Base-by-base conservation (phyloP, 2,888 invertebrate genomes). In the Cremastinae sp. region DNA sequence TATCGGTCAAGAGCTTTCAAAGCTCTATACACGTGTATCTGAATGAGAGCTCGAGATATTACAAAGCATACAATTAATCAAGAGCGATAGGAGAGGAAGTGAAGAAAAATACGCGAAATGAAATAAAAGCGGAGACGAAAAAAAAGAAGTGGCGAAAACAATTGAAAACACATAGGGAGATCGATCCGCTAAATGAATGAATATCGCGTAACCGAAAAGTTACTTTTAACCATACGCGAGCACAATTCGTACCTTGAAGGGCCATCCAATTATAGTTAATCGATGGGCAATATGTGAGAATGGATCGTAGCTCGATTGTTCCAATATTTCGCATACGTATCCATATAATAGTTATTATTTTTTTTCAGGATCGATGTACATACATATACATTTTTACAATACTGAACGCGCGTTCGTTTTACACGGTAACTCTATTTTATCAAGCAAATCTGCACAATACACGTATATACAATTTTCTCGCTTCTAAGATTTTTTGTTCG, bases 181-280 rank as follows among this genome's bases (percentile, higher is more conserved):
- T 10, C 1, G 22, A 10, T 41, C 55, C 10, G 2, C 12, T 53
- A 49, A 35, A 20, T 5, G n/a, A 64, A n/a, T 35, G 16, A 37
- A 49, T 20, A 37, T 28, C 9, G 43, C 20, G 45, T 62, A 10
- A 35, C 58, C n/a, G 28, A 41, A 5, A 28, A 28, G 5, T 28
- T 28, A 28, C 28, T 28, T 3, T 28, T 28, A 2, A 28, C 28
- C 28, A 28, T 28, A 28, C 28, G 5, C 5, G 5, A 2, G 2
- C 43, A 35, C 39, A 58, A 41, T 51, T 65, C 20, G 14, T 10
- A n/a, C 5, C 20, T 58, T 35, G 28, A 72, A 65, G 64, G 65
- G 65, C 65, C 51, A 65, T 59, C 51, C 72, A 72, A 72, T 65
- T 72, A n/a, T n/a, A 72, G 41, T 72, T 51, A 65, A 65, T 58